These are phyloP conservation scores for Limosa lapponica DNA, from an alignment of 2,797 vertebrate species.

Conservation along the genomic window DNA sequence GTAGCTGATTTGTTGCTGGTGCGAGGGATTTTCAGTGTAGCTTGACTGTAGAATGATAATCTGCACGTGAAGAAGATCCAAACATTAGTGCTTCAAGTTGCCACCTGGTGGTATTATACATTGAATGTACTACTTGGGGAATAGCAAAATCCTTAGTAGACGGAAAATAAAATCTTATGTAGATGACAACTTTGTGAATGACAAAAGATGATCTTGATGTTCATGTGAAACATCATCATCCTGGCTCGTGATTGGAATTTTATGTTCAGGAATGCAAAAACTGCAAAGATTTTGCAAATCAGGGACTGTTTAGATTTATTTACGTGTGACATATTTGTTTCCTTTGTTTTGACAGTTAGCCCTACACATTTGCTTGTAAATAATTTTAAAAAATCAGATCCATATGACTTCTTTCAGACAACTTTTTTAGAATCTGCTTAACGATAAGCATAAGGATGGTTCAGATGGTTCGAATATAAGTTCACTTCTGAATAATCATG, in stretches of 20 bases:
- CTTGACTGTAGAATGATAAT: neutral
- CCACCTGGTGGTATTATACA: neutral
- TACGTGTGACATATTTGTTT: neutral
- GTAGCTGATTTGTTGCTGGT: neutral
- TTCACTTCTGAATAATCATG: neutral
- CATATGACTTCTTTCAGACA: neutral
- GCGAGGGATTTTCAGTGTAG: neutral
- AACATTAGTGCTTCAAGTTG: neutral
- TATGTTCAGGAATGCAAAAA: neutral
- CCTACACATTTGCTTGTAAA: neutral
- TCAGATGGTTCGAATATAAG: neutral
- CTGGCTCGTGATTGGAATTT: neutral
- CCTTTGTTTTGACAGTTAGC: constrained; percentile 32
- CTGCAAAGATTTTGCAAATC: neutral
- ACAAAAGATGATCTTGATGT: neutral
- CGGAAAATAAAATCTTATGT: neutral
- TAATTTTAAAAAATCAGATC: neutral
- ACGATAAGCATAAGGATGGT: neutral
- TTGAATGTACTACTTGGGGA: neutral
- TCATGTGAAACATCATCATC: neutral
- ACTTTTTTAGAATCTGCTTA: neutral
- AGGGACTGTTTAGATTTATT: neutral
- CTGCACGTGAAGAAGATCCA: neutral
- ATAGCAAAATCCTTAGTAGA: neutral
- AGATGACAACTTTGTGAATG: neutral